Conservation (phyloP, 1,140 invertebrate species). For the Oreohelix idahoensis region DNA sequence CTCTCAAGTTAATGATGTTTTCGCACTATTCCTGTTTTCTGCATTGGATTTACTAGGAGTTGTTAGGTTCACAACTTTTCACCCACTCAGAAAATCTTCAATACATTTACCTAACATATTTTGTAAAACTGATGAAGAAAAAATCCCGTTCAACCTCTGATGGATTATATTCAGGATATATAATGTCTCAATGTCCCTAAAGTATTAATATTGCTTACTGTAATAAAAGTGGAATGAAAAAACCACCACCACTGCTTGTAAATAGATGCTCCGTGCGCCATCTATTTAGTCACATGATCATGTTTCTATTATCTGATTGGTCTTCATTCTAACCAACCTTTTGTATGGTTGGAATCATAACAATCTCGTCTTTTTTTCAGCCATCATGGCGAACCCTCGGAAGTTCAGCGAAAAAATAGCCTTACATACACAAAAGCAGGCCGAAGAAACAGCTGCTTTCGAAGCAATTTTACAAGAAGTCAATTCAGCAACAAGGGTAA, state of each 20-base stretch:
- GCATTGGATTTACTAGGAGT: too few relatives aligned
- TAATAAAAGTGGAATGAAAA: too few relatives aligned
- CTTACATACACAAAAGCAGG: constrained; percentile 95
- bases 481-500: constrained; percentile 82
- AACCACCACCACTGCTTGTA: neutral
- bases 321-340: constrained; percentile 59
- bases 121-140: too few relatives aligned
- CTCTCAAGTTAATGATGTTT: too few relatives aligned
- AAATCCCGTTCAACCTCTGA: too few relatives aligned
- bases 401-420: constrained; percentile 99
- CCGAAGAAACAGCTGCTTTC: constrained; percentile 95
- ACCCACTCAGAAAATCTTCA: too few relatives aligned
- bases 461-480: constrained; percentile 97
- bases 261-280: constrained; percentile 47
- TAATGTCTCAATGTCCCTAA: too few relatives aligned
- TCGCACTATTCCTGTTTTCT: too few relatives aligned
- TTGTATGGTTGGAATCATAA: constrained; percentile 72
- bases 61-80: too few relatives aligned
- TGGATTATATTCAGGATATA: too few relatives aligned
- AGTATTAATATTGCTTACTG: too few relatives aligned
- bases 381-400: constrained; percentile 84
- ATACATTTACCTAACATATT: too few relatives aligned
- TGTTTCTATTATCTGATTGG: constrained; percentile 60
- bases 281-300: constrained; percentile 63
- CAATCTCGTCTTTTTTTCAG: constrained; percentile 67